Percentiles rank a stretch among this genome's conserved stretches.
These are phyloP conservation scores for Picus viridis DNA, from an alignment of 2,797 vertebrate species.

Conservation along the genomic window DNA sequence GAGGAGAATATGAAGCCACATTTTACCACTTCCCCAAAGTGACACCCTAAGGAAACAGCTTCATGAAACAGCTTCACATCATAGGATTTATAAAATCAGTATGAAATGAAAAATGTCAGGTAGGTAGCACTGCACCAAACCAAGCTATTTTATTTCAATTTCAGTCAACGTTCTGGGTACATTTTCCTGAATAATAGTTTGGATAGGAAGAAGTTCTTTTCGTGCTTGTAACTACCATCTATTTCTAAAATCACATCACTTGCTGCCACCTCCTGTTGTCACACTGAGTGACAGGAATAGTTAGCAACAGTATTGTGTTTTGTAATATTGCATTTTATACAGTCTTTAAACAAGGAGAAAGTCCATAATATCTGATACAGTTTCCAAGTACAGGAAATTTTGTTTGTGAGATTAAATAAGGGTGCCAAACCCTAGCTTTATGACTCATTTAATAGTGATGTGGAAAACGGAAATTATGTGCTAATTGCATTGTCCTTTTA, in stretches of 20 bases:
- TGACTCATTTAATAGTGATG: neutral
- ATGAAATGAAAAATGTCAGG: neutral
- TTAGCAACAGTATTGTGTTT: neutral
- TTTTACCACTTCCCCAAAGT: fast-evolving
- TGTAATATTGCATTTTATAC: neutral
- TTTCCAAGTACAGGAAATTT: neutral
- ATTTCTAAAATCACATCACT: neutral
- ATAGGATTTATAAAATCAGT: neutral
- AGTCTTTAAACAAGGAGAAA: neutral
- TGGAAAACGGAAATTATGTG: neutral
- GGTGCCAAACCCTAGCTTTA: neutral
- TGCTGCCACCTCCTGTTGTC: slow-evolving; percentile 18
- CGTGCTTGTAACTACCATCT: neutral
- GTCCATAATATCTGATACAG: neutral
- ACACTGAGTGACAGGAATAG: neutral
- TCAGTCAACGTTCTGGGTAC: neutral
- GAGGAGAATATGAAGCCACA: neutral
- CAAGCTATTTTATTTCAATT: neutral
- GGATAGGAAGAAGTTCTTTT: neutral
- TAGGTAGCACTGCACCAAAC: neutral
- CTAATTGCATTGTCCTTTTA: neutral
- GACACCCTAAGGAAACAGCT: neutral
- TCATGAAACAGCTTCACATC: neutral
- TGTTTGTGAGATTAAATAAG: neutral
- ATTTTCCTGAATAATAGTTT: neutral